Percentiles rank a stretch among this genome's conserved stretches.
Conservation (phyloP, 2,113 vertebrate genomes). For the Lagopus muta region DNA sequence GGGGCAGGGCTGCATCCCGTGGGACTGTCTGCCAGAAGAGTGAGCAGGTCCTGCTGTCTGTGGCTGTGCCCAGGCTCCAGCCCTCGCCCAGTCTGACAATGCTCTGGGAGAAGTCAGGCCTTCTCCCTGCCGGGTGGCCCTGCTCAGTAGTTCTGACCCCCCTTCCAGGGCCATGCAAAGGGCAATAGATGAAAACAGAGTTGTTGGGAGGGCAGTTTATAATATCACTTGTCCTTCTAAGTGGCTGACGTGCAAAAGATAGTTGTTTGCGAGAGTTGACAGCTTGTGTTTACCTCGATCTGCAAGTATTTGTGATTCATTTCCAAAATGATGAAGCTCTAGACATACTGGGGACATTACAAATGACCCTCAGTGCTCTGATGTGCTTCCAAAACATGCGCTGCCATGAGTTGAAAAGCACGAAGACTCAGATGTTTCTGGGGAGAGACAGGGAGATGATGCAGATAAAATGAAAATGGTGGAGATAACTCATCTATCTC, state of each 20-base stretch:
- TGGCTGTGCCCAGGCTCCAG: not conserved
- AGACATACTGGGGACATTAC: not conserved
- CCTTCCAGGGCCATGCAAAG: not conserved
- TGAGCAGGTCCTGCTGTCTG: not conserved
- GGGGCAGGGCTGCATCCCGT: not conserved
- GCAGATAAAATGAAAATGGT: not conserved
- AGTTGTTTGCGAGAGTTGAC: slow-evolving; percentile 12
- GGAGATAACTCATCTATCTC: not conserved
- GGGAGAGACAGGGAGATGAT: not conserved
- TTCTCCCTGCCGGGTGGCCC: not conserved
- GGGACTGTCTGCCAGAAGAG: not conserved
- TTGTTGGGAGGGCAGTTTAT: not conserved
- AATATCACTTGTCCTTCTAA: slow-evolving; percentile 16
- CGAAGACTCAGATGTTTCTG: not conserved
- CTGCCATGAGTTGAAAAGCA: slow-evolving; percentile 9
- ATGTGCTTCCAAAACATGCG: slow-evolving; percentile 15
- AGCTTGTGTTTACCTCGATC: slow-evolving; percentile 51
- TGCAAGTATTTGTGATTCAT: slow-evolving; percentile 44
- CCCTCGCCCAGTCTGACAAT: not conserved
- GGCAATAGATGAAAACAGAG: not conserved
- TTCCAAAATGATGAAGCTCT: slow-evolving; percentile 8
- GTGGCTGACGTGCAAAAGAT: not conserved
- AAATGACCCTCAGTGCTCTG: slow-evolving; percentile 33
- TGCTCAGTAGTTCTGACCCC: not conserved
- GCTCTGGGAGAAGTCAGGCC: not conserved